These are phyloP conservation scores for Chaetops frenatus DNA, from an alignment of 2,113 vertebrate genomes.

Conservation along the genomic window DNA sequence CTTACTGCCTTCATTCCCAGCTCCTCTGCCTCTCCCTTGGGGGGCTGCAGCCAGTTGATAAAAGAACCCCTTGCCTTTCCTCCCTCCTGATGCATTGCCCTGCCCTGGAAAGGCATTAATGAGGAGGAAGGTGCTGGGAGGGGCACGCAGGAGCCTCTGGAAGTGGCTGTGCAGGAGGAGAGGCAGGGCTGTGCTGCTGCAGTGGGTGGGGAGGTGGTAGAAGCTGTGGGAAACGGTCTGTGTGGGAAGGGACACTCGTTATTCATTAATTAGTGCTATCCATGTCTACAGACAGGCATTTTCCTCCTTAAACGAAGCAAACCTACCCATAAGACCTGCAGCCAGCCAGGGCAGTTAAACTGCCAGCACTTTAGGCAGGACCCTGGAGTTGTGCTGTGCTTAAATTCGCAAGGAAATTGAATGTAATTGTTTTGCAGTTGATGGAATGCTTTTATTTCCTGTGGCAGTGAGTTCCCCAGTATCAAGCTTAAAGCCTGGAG, in stretches of 20 bases:
- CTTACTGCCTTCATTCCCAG: not conserved
- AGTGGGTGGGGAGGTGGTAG: not conserved
- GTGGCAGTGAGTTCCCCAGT: too few relatives aligned
- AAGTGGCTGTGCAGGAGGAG: not conserved
- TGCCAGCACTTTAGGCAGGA: not conserved
- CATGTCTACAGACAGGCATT: not conserved
- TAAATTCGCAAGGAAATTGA: not conserved
- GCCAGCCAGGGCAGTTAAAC: not conserved
- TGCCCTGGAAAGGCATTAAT: not conserved
- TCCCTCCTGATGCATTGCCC: not conserved
- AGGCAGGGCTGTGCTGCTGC: fast-evolving
- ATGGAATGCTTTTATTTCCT: not conserved
- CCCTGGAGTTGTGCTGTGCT: not conserved
- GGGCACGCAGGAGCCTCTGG: not conserved
- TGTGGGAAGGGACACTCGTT: not conserved
- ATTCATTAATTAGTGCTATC: not conserved
- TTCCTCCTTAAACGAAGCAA: not conserved
- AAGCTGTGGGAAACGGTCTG: not conserved
- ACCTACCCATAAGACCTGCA: not conserved
- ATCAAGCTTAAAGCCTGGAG: not conserved
- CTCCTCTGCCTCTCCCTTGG: not conserved
- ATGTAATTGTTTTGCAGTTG: not conserved
- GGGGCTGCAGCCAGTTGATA: not conserved
- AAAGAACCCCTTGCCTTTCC: not conserved
- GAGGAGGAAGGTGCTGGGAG: not conserved